Percentiles rank a stretch among this genome's conserved stretches.
Conservation (phyloP, 2,888 invertebrate species). For the Colostygia pectinataria region DNA sequence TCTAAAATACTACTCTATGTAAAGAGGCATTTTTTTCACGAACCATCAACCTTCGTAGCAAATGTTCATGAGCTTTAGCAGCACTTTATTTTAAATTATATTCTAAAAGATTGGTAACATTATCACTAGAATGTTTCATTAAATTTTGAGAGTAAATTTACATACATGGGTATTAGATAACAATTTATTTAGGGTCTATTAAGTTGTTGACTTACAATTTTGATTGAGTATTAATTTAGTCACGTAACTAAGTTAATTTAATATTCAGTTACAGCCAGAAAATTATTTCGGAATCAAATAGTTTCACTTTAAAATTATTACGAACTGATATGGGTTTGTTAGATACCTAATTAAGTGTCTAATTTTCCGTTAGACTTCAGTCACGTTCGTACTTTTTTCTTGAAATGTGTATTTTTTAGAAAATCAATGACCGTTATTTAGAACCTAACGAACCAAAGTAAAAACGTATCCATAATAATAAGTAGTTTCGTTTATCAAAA, state of each 20-base stretch:
- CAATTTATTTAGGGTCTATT: not conserved
- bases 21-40: conserved; percentile 7
- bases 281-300: too few relatives aligned
- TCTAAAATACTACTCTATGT: conserved; percentile 2
- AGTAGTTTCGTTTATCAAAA: not conserved
- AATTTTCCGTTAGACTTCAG: too few relatives aligned
- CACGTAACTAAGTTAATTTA: too few relatives aligned
- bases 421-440: not conserved
- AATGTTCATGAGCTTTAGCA: conserved; percentile 9
- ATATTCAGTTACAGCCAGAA: too few relatives aligned
- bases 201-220: too few relatives aligned
- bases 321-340: too few relatives aligned
- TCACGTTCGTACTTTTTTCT: not conserved
- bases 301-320: too few relatives aligned
- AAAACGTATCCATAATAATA: not conserved
- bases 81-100: not conserved
- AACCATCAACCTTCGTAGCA: conserved; percentile 6
- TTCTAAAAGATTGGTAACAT: conserved; percentile 6
- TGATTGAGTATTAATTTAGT: too few relatives aligned
- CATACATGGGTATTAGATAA: not conserved
- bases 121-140: not conserved
- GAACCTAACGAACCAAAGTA: not conserved
- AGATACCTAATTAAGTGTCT: too few relatives aligned
- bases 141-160: not conserved
- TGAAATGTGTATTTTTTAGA: not conserved